These are phyloP conservation scores for Tridacna crocea DNA, from an alignment of 2,888 invertebrate species.

Conservation along the genomic window DNA sequence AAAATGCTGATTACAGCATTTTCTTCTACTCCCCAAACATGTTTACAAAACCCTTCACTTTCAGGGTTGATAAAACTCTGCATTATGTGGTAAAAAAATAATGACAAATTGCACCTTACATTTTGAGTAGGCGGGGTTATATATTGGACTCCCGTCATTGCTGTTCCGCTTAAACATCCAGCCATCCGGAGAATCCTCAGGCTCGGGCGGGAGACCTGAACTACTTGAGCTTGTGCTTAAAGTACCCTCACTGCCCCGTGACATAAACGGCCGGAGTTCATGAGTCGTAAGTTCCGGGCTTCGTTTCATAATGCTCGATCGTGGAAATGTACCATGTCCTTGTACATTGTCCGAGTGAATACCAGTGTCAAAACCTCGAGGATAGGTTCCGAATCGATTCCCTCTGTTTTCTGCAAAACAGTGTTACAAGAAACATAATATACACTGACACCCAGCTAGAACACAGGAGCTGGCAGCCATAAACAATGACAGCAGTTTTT, in stretches of 20 bases:
- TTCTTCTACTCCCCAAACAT: too few relatives aligned
- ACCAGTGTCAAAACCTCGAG: slow-evolving; percentile 71
- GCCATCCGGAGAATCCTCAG: slow-evolving; percentile 79
- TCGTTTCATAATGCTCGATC: slow-evolving; percentile 66
- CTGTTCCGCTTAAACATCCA: slow-evolving; percentile 69
- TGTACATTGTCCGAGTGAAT: slow-evolving; percentile 63
- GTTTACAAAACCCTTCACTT: too few relatives aligned
- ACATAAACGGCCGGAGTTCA: slow-evolving; percentile 69
- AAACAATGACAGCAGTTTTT: too few relatives aligned
- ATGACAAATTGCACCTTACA: slow-evolving; percentile 64
- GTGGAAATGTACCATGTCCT: slow-evolving; percentile 76
- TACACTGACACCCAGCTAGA: too few relatives aligned
- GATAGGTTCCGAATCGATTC: slow-evolving; percentile 76
- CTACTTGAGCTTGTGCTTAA: slow-evolving; percentile 80
- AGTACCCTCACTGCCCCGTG: slow-evolving; percentile 77
- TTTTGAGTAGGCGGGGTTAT: slow-evolving; percentile 73
- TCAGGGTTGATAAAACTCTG: too few relatives aligned
- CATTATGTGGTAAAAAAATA: too few relatives aligned
- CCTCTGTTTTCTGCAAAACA: slow-evolving; percentile 46
- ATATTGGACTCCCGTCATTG: slow-evolving; percentile 68
- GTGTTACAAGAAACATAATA: neutral
- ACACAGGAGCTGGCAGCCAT: too few relatives aligned
- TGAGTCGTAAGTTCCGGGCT: slow-evolving; percentile 69
- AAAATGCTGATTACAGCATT: too few relatives aligned
- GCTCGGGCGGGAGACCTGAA: slow-evolving; percentile 80